These are phyloP conservation scores for Pheosia tremula DNA, from an alignment of 2,888 invertebrate species.

Conservation along the genomic window DNA sequence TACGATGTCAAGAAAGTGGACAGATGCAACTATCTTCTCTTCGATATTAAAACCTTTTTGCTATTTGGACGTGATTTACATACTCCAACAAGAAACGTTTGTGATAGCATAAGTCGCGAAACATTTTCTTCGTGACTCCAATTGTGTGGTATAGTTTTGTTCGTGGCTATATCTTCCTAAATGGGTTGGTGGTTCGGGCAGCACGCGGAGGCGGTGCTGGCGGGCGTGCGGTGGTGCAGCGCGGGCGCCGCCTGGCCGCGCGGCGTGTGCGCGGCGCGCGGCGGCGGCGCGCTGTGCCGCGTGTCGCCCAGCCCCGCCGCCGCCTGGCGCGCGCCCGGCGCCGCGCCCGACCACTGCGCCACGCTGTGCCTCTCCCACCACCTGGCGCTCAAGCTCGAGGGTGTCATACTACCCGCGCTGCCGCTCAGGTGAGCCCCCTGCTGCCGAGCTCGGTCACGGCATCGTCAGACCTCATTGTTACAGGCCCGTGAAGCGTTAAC, in stretches of 20 bases:
- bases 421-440: constrained; percentile 85
- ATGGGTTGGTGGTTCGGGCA: constrained; percentile 18
- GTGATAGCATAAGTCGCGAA: too few relatives aligned
- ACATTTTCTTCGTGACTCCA: too few relatives aligned
- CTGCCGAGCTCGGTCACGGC: background rate
- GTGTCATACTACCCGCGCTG: constrained; percentile 90
- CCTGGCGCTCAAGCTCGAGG: constrained; percentile 96
- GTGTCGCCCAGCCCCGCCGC: constrained; percentile 63
- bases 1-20: too few relatives aligned
- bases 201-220: constrained; percentile 68
- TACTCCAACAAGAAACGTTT: too few relatives aligned
- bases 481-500: background rate
- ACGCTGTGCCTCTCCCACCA: constrained; percentile 93
- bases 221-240: constrained; percentile 80
- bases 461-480: too few relatives aligned
- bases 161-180: too few relatives aligned
- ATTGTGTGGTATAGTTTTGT: too few relatives aligned
- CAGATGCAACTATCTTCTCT: too few relatives aligned
- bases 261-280: constrained; percentile 93
- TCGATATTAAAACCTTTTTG: too few relatives aligned
- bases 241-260: constrained; percentile 90
- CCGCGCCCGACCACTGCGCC: constrained; percentile 89
- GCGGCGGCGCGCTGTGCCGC: constrained; percentile 84
- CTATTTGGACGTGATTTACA: too few relatives aligned
- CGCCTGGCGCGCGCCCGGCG: constrained; percentile 50